Evolutionary conservation across 2,797 vertebrate species (phyloP), one percentile per base, ranked within the genome.

Genomic region (Leptoclinus maculatus): DNA sequence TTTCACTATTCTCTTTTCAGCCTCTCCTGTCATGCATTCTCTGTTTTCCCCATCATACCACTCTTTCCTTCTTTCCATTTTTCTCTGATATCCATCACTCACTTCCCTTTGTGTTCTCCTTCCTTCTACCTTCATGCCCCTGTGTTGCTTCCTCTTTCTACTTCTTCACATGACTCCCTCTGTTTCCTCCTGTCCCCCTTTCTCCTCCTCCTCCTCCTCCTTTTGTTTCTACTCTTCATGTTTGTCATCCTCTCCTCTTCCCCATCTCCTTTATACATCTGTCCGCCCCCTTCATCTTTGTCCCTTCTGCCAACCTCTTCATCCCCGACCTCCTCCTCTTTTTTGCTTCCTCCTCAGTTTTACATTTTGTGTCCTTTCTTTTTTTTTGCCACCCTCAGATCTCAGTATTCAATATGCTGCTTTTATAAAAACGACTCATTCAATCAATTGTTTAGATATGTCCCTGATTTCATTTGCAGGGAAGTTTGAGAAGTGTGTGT

Each of bases 361-460:
- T 86, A 79, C 74, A 89, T 91, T 80, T 84, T 89, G 66, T 76
- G 58, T 74, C 66, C 34, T 21, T 88, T 87, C 82, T 60, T 82
- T 17, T 39, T 65, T 74, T 74, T 29, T 29, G 38, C 53, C 34
- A 0, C 60, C 49, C 25, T 79, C 84, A 87, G 85, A 90, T 90
- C 76, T 76, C 74, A 58, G 60, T 86, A 91, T 92, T 92, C 86
- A 90, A 90, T 91, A 90, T 87, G 80, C 80, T 83, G 64, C 86
- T 84, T 80, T 87, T 79, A 84, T 90, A 90, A 92, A 93, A 93
- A 89, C 49, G 74, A 90, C 67, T 92, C 80, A 93, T 92, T 93
- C 91, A 92, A 88, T 94, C 85, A 91, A 86, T 88, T 86, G 86
- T 91, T 93, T 89, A 85, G 89, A 87, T 86, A 89, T 85, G 85